Base-by-base conservation (phyloP, 2,113 vertebrate species). In the Ranitomeya variabilis region DNA sequence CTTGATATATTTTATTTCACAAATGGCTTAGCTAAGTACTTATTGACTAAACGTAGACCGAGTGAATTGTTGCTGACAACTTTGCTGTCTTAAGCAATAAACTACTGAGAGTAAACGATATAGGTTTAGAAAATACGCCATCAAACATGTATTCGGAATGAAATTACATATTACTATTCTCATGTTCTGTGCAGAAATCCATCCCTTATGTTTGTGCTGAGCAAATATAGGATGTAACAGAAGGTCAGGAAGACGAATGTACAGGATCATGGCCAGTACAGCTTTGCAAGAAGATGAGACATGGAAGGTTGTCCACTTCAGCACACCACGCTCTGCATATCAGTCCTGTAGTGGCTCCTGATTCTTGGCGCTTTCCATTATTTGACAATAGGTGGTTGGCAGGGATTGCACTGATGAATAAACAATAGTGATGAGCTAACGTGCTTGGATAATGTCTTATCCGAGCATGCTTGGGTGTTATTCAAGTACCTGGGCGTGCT, bases 21-120 rank as follows among this genome's bases (percentile, higher is more conserved):
- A 51, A 73, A 26, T 73, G 51, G 2, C 23, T 54, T 21, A n/a
- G 83, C 54, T 76, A 77, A 86, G 71, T 62, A 57, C 15, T 86
- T 86, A 86, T 86, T 77, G 71, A 77, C 84, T 60, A 77, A 77
- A 60, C n/a, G 54, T 13, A n/a, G 71, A 77, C 14, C 7, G 14
- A 26, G 16, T 19, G 66, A 73, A 73, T 71, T 69, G 83, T 52
- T 85, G n/a, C 14, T 85, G 37, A 76, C 37, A 76, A 10, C 73
- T 52, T 18, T 19, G 73, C 16, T 51, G 73, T 52, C 73, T 76
- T 52, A 74, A 74, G 37, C 71, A 37, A 73, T 73, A 73, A 37
- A 73, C 15, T 73, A 37, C 67, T 14, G 12, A 31, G 31, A 73
- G 26, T 7, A 6, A 73, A 37, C 3, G 31, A 37, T 73, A 37